Evolutionary conservation across 2,797 vertebrate genomes (phyloP).

Genomic region (Tapera naevia): DNA sequence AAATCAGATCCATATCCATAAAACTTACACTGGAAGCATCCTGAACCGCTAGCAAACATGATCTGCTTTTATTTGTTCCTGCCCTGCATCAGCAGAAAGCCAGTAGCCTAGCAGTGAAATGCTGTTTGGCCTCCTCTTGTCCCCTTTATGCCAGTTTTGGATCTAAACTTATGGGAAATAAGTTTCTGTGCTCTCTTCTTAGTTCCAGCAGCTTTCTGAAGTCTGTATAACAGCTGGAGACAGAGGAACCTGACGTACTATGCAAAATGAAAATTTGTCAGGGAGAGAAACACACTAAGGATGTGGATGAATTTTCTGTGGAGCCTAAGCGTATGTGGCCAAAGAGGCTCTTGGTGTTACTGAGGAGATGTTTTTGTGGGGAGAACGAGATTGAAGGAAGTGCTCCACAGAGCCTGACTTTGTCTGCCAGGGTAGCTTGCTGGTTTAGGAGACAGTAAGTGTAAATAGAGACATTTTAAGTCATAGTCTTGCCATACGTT

Average conservation of each 20-base stretch:
- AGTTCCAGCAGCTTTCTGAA: not conserved
- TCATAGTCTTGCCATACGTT: not conserved
- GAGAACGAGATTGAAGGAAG: not conserved
- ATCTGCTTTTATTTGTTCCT: not conserved
- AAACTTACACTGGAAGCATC: not conserved
- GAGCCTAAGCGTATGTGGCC: not conserved
- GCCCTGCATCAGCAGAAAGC: not conserved
- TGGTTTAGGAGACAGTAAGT: not conserved
- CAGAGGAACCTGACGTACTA: not conserved
- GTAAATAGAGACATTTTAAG: not conserved
- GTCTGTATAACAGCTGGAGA: not conserved
- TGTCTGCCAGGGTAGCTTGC: not conserved
- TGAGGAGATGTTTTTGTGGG: not conserved
- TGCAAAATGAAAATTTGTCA: not conserved
- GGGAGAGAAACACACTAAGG: not conserved
- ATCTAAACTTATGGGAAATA: not conserved
- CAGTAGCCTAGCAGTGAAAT: not conserved
- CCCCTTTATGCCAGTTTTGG: not conserved
- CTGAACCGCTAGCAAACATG: not conserved
- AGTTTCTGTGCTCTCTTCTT: rapidly evolving
- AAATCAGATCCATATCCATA: rapidly evolving
- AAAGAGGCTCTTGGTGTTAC: not conserved
- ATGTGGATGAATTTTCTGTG: not conserved
- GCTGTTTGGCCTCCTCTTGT: not conserved
- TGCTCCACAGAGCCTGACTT: rapidly evolving